phyloP scores from a whole-genome alignment of 2,797 vertebrate genomes.

The Cottoperca gobio region DNA sequence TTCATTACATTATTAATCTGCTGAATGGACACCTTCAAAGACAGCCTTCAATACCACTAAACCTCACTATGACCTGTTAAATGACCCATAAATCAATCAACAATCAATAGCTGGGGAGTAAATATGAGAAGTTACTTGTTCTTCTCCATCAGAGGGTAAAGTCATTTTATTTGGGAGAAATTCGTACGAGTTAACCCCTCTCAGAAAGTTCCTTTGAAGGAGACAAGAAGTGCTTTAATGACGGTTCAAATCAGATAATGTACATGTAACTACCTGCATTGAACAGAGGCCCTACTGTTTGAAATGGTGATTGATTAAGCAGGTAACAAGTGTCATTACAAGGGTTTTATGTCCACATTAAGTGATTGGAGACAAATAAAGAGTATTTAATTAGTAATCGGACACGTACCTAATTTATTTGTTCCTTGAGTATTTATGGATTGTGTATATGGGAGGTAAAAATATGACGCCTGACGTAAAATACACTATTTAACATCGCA shows the following conservation, averaged over 20 bases:
- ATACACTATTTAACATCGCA: too few species aligned
- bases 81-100: constrained; percentile 16
- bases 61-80: constrained; percentile 8
- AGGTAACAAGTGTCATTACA: not conserved
- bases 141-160: constrained; percentile 3
- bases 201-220: not conserved
- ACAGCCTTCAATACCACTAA: constrained; percentile 5
- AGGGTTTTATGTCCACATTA: not conserved
- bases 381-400: not conserved
- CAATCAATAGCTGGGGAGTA: not conserved
- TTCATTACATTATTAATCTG: constrained; percentile 42
- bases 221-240: not conserved
- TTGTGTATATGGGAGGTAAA: too few species aligned
- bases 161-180: not conserved
- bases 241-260: constrained; percentile 8
- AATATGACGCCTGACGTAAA: too few species aligned
- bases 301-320: not conserved
- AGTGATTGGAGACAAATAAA: not conserved
- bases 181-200: not conserved
- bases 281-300: not conserved
- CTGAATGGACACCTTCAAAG: constrained; percentile 32
- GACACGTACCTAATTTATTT: not conserved
- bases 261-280: not conserved
- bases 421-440: too few species aligned
- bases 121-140: not conserved